Base-by-base conservation (phyloP, 2,888 invertebrate genomes). In the Urechis unicinctus region DNA sequence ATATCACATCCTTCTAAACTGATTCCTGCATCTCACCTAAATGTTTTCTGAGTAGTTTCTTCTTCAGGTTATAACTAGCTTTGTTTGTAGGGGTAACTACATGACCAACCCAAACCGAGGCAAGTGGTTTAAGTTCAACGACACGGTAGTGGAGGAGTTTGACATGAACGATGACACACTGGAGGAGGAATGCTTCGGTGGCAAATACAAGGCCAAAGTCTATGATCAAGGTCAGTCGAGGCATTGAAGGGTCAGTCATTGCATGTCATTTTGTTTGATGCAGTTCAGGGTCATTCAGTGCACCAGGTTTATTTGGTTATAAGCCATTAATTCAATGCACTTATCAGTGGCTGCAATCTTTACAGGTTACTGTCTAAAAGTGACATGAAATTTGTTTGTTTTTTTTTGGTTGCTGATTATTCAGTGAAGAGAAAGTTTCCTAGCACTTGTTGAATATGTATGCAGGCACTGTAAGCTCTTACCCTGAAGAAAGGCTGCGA, bases 61-160 rank as follows among this genome's bases (percentile, higher is more conserved):
- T 36, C 36, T 36, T 36, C 36, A 13, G n/a, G n/a, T n/a, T 36
- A 13, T 6, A 6, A 36, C 36, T 13, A 13, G 36, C 6, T 13
- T 41, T 53, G 6, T 45, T 64, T 62, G n/a, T 66, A 78, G 78
- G 56, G 78, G 78, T 9, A 74, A 75, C 25, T 66, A 73, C 45
- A 57, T 76, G 50, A 73, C 72, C 13, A 78, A 78, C 59, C 70
- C 70, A 24, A 76, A 75, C 60, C 72, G 73, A 51, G 78, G 77
- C 47, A 78, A 78, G 56, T 81, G 81, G 81, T 79, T 75, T 66
- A 81, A 81, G 67, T 82, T 81, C 65, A 81, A 81, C 61, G 81
- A 81, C 66, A 80, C 79, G 0, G 68, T 76, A 2, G 80, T 81
- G 3, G 80, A 81, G 59, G 78, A 79, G 64, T 77, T 81, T 64